These are phyloP conservation scores for Strigamia crassipes DNA, from an alignment of 2,888 invertebrate genomes.

Conservation along the genomic window DNA sequence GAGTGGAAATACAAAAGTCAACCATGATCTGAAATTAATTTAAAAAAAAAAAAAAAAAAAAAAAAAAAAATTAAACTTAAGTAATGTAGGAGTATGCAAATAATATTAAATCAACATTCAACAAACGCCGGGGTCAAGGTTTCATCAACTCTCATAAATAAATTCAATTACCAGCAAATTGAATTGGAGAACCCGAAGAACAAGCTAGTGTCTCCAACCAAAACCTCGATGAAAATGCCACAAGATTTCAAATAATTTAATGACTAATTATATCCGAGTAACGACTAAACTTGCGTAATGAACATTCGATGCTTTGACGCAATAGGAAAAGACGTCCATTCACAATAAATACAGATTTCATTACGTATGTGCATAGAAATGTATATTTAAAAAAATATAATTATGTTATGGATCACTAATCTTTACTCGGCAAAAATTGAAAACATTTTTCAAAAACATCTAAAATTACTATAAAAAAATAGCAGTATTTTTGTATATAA, in stretches of 20 bases:
- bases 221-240: not conserved
- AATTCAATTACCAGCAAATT: too few relatives aligned
- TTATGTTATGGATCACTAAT: too few relatives aligned
- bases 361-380: too few relatives aligned
- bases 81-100: not conserved
- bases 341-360: not conserved
- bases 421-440: not conserved
- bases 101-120: not conserved
- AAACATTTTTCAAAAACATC: not conserved
- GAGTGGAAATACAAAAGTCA: slow-evolving; percentile 74
- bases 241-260: not conserved
- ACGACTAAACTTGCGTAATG: not conserved
- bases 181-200: too few relatives aligned
- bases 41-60: slow-evolving; percentile 49
- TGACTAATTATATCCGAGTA: not conserved
- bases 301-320: not conserved
- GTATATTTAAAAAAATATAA: too few relatives aligned
- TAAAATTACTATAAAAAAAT: too few relatives aligned
- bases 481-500: too few relatives aligned
- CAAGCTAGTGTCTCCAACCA: too few relatives aligned
- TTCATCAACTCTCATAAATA: too few relatives aligned
- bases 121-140: not conserved
- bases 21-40: slow-evolving; percentile 69
- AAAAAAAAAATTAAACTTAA: not conserved
- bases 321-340: not conserved